Evolutionary conservation across 2,797 vertebrate species (phyloP), one percentile per base, ranked within the genome.

Genomic region (Gymnothorax reevesii): DNA sequence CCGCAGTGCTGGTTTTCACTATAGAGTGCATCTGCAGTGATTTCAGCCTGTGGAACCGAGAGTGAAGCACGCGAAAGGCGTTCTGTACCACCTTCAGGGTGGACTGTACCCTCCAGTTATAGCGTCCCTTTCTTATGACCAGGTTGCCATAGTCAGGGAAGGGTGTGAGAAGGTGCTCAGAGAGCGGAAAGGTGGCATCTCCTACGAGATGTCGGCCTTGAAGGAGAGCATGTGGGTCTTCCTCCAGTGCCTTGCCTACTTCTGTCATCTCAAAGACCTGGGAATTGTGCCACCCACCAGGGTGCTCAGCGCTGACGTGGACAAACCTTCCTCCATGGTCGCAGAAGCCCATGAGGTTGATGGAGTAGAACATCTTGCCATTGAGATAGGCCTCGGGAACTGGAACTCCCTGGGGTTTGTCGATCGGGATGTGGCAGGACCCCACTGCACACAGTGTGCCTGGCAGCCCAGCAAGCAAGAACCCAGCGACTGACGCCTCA

Each of bases 251-350:
- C 17, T 82, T 90, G 49, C 89, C 89, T 15, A 91, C 69, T 5
- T 90, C 90, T 0, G 90, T 90, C 15, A 87, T 88, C 20, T 66
- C 83, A 57, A 90, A 85, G 2, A 89, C 88, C 15, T 83, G 83
- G 0, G 91, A 90, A 83, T 89, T 88, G 57, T 87, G 89, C 91
- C 91, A 91, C 64, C 55, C 89, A 69, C 89, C 86, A 0, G 91
- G 89, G 17, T 91, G 88, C 79, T 89, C 89, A 1, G 89, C 87
- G 4, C n/a, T 86, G 3, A 90, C 71, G 10, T 87, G 88, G 2
- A 86, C 87, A 83, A 90, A 91, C 27, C 84, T 60, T 22, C 90
- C 89, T 13, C 49, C 84, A 57, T 90, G 66, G 73, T 90, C 82
- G 15, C 91, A 91, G 82, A 89, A 90, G 33, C 84, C 88, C 82